Conservation (phyloP, 2,113 vertebrate genomes). For the Centropus bengalensis region DNA sequence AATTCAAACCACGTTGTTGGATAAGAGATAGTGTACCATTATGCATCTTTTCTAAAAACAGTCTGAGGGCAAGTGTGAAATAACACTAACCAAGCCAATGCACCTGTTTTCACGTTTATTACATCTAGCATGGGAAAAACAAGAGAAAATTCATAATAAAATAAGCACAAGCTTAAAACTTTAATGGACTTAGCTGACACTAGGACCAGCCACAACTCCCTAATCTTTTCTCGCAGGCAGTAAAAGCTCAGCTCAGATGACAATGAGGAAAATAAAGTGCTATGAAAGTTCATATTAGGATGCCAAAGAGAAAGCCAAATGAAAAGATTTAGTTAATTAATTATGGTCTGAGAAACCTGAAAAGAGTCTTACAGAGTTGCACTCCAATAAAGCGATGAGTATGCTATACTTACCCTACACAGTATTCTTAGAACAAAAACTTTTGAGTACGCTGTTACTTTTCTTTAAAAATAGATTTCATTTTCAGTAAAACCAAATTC, state of each 20-base stretch:
- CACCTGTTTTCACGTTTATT: slow-evolving; percentile 53
- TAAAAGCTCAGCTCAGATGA: neutral
- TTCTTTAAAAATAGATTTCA: neutral
- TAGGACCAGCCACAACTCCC: neutral
- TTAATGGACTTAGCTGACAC: slow-evolving; percentile 3
- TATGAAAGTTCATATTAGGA: neutral
- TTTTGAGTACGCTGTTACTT: neutral
- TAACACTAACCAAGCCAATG: neutral
- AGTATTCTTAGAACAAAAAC: neutral
- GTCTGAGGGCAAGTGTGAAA: slow-evolving; percentile 17
- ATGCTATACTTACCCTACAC: neutral
- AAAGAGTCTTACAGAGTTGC: neutral
- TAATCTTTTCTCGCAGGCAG: neutral
- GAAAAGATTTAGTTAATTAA: slow-evolving; percentile 9
- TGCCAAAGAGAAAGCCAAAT: neutral
- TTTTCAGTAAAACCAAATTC: neutral
- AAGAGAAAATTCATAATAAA: slow-evolving; percentile 26
- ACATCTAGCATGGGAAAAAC: slow-evolving; percentile 16
- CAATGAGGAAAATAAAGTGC: slow-evolving; percentile 5
- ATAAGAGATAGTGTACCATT: neutral
- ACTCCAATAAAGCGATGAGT: neutral
- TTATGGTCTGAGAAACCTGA: neutral
- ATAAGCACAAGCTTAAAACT: slow-evolving; percentile 10
- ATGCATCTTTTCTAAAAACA: neutral
- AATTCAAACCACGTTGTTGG: neutral